Percentiles rank a stretch among this genome's conserved stretches.
phyloP scores from a whole-genome alignment of 2,888 invertebrate genomes.

The Mythimna loreyi region DNA sequence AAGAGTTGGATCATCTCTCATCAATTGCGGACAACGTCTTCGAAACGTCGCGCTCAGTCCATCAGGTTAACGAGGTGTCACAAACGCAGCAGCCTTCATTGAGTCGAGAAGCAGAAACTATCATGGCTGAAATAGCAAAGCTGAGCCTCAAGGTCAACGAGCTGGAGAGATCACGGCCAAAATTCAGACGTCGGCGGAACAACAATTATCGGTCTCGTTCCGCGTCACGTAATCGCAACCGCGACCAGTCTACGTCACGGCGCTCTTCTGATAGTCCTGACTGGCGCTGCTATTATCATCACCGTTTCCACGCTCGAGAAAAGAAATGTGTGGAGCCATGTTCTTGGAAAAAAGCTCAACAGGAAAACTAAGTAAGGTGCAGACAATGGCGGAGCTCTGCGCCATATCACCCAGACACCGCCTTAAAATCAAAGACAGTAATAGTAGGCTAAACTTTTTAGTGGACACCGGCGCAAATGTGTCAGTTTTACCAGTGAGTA shows the following conservation, averaged over 20 bases:
- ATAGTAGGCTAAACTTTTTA: background rate
- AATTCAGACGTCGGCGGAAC: background rate
- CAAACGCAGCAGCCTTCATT: background rate
- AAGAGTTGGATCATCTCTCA: background rate
- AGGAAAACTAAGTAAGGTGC: background rate
- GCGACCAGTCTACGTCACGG: background rate
- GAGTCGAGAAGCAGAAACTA: background rate
- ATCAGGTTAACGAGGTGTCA: background rate
- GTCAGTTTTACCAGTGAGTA: background rate
- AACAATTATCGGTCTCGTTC: background rate
- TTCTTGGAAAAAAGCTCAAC: background rate
- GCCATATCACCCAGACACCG: background rate
- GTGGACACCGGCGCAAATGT: no score
- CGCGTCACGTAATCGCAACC: background rate
- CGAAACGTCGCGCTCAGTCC: background rate
- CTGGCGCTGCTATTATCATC: background rate
- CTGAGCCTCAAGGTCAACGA: background rate
- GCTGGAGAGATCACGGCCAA: background rate
- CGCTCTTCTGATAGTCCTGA: background rate
- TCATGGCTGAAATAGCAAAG: conserved; percentile 2
- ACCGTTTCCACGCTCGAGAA: background rate
- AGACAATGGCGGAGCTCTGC: background rate
- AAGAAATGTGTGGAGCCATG: background rate
- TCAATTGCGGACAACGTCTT: background rate
- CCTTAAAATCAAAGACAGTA: background rate